A percentile compares a stretch with the other conserved stretches of the same genome.
phyloP scores from a whole-genome alignment of 2,797 vertebrate genomes.

The Tolypeutes matacus region DNA sequence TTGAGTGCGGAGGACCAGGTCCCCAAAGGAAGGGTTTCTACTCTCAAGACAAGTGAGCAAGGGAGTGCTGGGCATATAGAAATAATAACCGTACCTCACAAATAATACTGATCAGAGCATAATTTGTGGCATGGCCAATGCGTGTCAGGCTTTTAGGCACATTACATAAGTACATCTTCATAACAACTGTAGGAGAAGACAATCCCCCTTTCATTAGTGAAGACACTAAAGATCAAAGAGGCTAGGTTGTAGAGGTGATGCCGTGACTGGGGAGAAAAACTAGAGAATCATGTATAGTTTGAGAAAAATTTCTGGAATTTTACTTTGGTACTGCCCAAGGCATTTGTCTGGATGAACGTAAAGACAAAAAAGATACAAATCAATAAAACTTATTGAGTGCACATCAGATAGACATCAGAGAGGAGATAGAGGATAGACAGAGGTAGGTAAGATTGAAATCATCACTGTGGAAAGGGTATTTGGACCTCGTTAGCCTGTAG shows the following conservation, averaged over 20 bases:
- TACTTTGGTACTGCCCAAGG: background rate
- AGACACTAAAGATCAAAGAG: background rate
- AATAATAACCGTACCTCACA: background rate
- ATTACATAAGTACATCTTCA: no score
- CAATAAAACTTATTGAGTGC: background rate
- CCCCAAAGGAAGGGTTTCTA: background rate
- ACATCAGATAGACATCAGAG: background rate
- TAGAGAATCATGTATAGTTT: background rate
- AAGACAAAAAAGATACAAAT: background rate
- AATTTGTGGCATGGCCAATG: background rate
- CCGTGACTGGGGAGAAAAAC: background rate
- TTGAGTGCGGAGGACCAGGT: background rate
- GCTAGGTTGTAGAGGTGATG: background rate
- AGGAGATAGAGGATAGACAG: background rate
- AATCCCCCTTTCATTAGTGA: background rate
- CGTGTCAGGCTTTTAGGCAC: background rate
- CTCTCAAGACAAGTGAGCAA: background rate
- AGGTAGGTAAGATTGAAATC: background rate
- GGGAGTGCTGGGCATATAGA: background rate
- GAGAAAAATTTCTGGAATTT: background rate
- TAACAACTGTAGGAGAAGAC: background rate
- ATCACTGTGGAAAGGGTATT: background rate
- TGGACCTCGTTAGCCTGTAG: background rate
- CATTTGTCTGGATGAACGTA: slow-evolving; percentile 17
- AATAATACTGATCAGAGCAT: background rate